Percentiles rank a stretch among this genome's conserved stretches.
Conservation (phyloP, 2,113 vertebrate species). For the Lepisosteus oculatus region DNA sequence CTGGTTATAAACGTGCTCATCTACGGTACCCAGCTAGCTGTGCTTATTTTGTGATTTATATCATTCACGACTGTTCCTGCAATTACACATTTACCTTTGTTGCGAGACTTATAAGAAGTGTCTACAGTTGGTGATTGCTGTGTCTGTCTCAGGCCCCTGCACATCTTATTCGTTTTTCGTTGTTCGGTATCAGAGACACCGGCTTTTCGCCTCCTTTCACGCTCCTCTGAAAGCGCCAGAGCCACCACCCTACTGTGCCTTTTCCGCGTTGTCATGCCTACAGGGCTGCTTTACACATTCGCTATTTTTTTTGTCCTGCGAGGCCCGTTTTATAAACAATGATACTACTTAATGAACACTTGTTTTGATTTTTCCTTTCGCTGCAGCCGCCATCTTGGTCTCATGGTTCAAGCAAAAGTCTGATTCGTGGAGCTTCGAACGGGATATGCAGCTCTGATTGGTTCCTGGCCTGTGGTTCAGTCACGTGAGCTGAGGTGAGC, state of each 20-base stretch:
- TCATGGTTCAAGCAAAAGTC: neutral
- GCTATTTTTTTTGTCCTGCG: too few relatives aligned
- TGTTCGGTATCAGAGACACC: slow-evolving; percentile 16
- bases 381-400: slow-evolving; percentile 21
- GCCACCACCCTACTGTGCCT: neutral
- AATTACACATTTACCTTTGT: slow-evolving; percentile 40
- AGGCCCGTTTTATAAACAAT: neutral
- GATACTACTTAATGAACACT: neutral
- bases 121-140: slow-evolving; percentile 23
- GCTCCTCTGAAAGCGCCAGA: slow-evolving; percentile 1
- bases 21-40: too few relatives aligned
- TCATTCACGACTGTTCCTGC: too few relatives aligned
- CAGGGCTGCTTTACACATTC: neutral
- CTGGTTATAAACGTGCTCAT: too few relatives aligned
- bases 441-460: slow-evolving; percentile 27
- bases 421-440: slow-evolving; percentile 3
- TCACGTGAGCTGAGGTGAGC: too few relatives aligned
- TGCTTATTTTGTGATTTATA: too few relatives aligned
- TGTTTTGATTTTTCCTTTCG: neutral
- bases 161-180: slow-evolving; percentile 46
- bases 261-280: slow-evolving; percentile 38
- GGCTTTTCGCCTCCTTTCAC: slow-evolving; percentile 31
- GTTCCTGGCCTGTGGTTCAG: neutral
- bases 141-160: slow-evolving; percentile 13
- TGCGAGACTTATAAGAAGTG: slow-evolving; percentile 4